phyloP scores from a whole-genome alignment of 2,888 invertebrate species.

The Dynastes grantii region DNA sequence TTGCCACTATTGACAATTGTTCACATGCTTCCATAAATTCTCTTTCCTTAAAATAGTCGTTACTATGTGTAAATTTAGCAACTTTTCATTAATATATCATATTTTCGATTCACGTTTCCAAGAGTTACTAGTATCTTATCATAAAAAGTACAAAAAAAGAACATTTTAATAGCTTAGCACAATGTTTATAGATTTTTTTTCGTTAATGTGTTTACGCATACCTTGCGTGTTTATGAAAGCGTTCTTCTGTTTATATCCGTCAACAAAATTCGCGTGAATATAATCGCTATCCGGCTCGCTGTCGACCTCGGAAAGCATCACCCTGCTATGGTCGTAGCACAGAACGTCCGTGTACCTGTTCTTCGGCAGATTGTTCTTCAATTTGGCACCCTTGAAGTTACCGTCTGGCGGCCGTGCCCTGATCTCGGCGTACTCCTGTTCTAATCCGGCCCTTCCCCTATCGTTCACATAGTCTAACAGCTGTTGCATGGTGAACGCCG shows the following conservation, averaged over 20 bases:
- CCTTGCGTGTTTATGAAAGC: slow-evolving; percentile 99
- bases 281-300: slow-evolving; percentile 89
- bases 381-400: slow-evolving; percentile 90
- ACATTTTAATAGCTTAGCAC: neutral
- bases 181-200: neutral
- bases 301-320: slow-evolving; percentile 82
- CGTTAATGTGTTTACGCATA: slow-evolving; percentile 65
- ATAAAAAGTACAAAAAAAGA: neutral
- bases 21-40: no score
- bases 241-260: slow-evolving; percentile 97
- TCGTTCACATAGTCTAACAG: slow-evolving; percentile 84
- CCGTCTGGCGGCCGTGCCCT: slow-evolving; percentile 87
- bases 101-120: no score
- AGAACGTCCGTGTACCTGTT: slow-evolving; percentile 96
- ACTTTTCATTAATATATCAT: no score
- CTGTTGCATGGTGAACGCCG: slow-evolving; percentile 80
- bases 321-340: slow-evolving; percentile 96
- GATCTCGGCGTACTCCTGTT: slow-evolving; percentile 91
- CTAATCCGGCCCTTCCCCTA: slow-evolving; percentile 86
- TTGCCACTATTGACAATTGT: no score
- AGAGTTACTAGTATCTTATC: no score
- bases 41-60: no score
- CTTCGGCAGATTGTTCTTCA: slow-evolving; percentile 83
- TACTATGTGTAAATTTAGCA: no score
- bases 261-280: slow-evolving; percentile 98